phyloP scores from a whole-genome alignment of 2,113 vertebrate species.

The Tapirus terrestris region DNA sequence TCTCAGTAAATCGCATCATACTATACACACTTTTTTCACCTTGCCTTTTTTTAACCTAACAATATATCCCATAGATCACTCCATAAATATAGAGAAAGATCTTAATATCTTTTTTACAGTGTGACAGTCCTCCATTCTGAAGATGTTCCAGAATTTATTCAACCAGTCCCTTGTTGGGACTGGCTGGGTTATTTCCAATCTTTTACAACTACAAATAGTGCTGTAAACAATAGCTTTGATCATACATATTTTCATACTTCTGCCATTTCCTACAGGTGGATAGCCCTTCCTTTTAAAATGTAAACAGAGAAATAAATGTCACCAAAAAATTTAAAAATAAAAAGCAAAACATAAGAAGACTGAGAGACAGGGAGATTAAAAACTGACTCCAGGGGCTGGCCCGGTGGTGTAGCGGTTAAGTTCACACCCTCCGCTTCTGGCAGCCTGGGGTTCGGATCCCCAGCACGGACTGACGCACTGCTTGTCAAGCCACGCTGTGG shows the following conservation, averaged over 20 bases:
- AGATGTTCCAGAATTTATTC: background rate
- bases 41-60: background rate
- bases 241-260: background rate
- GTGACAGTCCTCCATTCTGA: background rate
- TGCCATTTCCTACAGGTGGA: background rate
- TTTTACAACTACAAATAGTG: background rate
- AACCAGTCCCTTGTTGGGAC: background rate
- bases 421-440: no score
- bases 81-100: background rate
- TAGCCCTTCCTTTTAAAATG: background rate
- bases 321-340: background rate
- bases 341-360: background rate
- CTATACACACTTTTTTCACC: background rate
- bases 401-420: no score
- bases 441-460: no score
- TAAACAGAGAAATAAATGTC: background rate
- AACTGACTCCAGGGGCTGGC: background rate
- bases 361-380: background rate
- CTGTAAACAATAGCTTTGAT: background rate
- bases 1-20: background rate
- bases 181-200: background rate
- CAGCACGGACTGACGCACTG: no score
- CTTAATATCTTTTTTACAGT: background rate
- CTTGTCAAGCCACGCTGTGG: no score
- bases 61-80: background rate